Percentiles rank a stretch among this genome's conserved stretches.
Evolutionary conservation across 2,113 vertebrate species (phyloP).

Genomic region (Strix aluco): DNA sequence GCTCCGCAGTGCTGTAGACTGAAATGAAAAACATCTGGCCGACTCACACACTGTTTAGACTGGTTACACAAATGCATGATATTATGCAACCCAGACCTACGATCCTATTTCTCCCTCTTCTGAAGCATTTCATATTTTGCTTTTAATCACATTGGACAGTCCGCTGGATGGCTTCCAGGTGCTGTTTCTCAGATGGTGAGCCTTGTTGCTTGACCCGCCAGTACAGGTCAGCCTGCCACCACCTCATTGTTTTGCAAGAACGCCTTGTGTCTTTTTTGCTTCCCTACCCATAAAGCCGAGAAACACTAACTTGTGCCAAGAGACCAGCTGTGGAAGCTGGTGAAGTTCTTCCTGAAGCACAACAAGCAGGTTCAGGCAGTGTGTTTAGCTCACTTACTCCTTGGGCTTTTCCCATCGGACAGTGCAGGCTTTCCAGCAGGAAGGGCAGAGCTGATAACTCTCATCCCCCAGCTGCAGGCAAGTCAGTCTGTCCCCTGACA

Average conservation of each 20-base stretch:
- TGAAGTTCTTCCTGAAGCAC: background rate
- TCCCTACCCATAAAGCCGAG: background rate
- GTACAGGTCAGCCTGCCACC: background rate
- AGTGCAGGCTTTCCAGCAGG: background rate
- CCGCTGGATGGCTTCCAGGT: constrained; percentile 22
- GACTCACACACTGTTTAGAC: constrained; percentile 42
- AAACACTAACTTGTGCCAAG: background rate
- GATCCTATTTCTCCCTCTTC: constrained; percentile 33
- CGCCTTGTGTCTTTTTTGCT: background rate
- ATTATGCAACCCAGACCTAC: constrained; percentile 54
- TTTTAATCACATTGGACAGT: constrained; percentile 45
- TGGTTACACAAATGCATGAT: constrained; percentile 60
- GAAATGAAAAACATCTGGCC: constrained; percentile 76
- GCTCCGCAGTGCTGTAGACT: background rate
- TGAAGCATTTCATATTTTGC: constrained; percentile 51
- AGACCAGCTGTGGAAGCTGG: background rate
- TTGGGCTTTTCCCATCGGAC: background rate
- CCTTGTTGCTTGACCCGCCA: background rate
- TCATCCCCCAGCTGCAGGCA: background rate
- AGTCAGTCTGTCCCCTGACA: background rate
- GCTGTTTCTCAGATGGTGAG: background rate
- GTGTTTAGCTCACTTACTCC: background rate
- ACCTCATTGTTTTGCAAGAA: background rate
- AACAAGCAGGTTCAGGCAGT: background rate
- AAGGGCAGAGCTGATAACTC: background rate